Evolutionary conservation across 1,140 invertebrate genomes (phyloP).

Genomic region (Listronotus bonariensis): DNA sequence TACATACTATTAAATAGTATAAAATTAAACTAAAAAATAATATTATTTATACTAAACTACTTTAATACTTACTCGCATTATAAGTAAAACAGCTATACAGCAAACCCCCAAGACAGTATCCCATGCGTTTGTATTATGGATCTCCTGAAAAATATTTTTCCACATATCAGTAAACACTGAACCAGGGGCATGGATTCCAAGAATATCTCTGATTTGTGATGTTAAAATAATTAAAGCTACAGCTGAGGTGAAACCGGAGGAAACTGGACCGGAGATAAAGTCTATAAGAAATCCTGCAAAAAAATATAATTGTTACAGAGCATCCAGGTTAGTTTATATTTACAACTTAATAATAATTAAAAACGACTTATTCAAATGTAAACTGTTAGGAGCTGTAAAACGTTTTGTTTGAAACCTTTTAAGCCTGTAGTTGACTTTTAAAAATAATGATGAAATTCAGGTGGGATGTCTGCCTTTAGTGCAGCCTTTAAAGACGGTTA

Average conservation of each 20-base stretch:
- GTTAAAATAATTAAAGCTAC: slow-evolving; percentile 89
- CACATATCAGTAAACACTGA: slow-evolving; percentile 76
- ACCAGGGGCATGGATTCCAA: slow-evolving; percentile 78
- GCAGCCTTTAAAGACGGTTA: too few species aligned
- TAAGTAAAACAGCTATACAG: slow-evolving; percentile 72
- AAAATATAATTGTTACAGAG: slow-evolving; percentile 11
- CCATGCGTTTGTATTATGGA: slow-evolving; percentile 65
- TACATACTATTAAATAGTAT: too few species aligned
- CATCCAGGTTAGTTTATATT: too few species aligned
- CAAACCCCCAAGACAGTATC: slow-evolving; percentile 71
- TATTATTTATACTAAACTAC: too few species aligned
- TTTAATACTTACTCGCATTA: slow-evolving; percentile 72
- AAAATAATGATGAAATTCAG: too few species aligned
- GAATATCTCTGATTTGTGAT: slow-evolving; percentile 84
- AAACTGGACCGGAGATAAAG: slow-evolving; percentile 91
- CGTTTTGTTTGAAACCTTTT: too few species aligned
- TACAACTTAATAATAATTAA: too few species aligned
- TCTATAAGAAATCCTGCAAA: slow-evolving; percentile 85
- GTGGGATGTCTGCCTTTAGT: too few species aligned
- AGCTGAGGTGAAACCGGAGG: slow-evolving; percentile 90
- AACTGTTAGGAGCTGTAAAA: too few species aligned
- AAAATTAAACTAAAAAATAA: too few species aligned
- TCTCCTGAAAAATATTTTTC: slow-evolving; percentile 66
- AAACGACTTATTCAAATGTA: too few species aligned
- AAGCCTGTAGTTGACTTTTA: too few species aligned